Conservation (phyloP, 2,797 vertebrate genomes). For the Smutsia gigantea region DNA sequence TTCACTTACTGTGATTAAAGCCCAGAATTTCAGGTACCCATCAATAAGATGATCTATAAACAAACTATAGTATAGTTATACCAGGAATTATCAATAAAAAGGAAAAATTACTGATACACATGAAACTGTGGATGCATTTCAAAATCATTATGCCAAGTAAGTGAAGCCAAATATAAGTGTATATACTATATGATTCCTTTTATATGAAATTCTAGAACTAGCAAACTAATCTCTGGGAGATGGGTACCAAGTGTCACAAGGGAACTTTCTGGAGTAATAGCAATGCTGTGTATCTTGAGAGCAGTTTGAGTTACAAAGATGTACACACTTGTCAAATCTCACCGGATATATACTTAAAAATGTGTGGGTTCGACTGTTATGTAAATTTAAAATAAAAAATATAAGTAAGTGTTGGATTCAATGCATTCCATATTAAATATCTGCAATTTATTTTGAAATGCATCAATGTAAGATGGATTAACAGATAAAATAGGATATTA, state of each 20-base stretch:
- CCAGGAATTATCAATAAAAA: neutral
- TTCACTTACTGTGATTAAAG: neutral
- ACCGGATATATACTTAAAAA: neutral
- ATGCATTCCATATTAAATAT: neutral
- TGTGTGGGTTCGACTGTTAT: neutral
- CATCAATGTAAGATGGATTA: neutral
- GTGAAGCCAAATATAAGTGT: neutral
- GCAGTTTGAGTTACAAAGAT: neutral
- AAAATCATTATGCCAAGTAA: neutral
- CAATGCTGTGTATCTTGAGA: neutral
- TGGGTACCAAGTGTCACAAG: too few relatives aligned
- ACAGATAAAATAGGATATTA: neutral
- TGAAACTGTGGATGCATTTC: neutral
- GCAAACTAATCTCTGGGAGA: neutral
- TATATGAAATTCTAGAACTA: neutral
- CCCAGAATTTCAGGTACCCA: neutral
- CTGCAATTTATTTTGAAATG: slow-evolving; percentile 7
- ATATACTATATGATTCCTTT: neutral
- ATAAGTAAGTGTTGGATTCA: neutral
- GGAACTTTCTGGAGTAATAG: neutral
- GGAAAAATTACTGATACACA: neutral
- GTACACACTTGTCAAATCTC: neutral
- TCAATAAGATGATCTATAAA: neutral
- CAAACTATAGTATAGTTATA: neutral
- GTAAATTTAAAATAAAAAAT: neutral